These are phyloP conservation scores for Anabacerthia variegaticeps DNA, from an alignment of 2,797 vertebrate genomes.

Conservation along the genomic window DNA sequence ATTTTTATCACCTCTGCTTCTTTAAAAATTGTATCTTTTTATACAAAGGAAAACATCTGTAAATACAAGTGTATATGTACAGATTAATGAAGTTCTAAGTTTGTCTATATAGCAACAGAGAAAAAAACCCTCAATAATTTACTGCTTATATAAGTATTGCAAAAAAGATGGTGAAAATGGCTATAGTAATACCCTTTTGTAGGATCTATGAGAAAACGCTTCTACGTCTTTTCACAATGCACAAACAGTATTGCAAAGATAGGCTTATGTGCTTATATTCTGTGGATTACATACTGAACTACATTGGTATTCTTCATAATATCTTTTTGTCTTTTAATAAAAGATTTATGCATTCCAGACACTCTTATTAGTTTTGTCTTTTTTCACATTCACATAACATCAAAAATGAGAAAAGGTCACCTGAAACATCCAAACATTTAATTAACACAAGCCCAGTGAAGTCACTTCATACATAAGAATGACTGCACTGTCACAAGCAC, in stretches of 20 bases:
- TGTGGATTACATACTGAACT: background rate
- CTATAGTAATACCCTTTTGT: background rate
- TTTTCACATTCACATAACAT: background rate
- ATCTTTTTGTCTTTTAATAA: background rate
- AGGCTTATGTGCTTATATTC: background rate
- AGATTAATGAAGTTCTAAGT: background rate
- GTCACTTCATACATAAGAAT: slow-evolving; percentile 6
- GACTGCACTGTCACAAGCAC: background rate
- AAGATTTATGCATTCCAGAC: background rate
- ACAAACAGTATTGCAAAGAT: background rate
- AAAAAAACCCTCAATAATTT: background rate
- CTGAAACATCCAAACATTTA: slow-evolving; percentile 24
- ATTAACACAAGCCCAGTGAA: slow-evolving; percentile 37
- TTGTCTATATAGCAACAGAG: background rate
- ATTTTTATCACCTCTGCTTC: background rate
- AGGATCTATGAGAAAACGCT: background rate
- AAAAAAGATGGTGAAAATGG: background rate
- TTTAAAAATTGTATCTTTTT: background rate
- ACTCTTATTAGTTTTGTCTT: background rate
- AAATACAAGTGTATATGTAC: background rate
- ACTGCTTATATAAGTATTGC: background rate
- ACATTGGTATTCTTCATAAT: background rate
- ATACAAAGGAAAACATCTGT: background rate
- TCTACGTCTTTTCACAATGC: background rate
- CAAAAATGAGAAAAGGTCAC: slow-evolving; percentile 19